Evolutionary conservation across 2,888 invertebrate genomes (phyloP).

Genomic region (Idaea aversata): DNA sequence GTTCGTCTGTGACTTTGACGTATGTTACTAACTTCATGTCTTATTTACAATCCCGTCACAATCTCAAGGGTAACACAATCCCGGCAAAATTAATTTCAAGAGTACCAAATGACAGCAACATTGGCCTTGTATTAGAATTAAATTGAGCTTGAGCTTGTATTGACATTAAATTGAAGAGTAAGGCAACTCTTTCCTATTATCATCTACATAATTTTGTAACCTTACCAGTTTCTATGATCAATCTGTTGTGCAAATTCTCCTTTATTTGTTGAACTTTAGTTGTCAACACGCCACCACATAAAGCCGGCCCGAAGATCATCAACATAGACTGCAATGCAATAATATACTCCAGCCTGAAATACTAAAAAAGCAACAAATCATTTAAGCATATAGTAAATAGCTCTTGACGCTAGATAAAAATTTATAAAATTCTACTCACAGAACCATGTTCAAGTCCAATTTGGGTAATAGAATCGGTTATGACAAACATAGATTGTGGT

Average conservation of each 20-base stretch:
- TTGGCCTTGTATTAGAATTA: too few species aligned
- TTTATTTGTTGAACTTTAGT: background rate
- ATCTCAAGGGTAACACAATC: too few species aligned
- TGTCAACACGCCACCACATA: background rate
- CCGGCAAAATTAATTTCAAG: too few species aligned
- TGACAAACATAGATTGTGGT: background rate
- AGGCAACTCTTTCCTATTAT: too few species aligned
- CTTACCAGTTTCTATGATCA: slow-evolving; percentile 7
- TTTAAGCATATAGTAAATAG: background rate
- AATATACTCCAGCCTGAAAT: background rate
- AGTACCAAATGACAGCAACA: too few species aligned
- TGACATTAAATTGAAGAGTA: too few species aligned
- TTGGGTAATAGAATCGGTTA: background rate
- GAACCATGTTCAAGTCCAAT: background rate
- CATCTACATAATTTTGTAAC: background rate
- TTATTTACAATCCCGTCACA: too few species aligned
- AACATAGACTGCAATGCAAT: background rate
- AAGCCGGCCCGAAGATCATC: background rate
- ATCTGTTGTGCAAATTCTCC: background rate
- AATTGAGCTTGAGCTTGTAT: too few species aligned
- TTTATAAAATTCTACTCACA: background rate
- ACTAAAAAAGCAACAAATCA: background rate
- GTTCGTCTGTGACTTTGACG: too few species aligned
- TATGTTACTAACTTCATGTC: too few species aligned
- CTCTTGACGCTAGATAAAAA: background rate